Conservation (phyloP, 2,113 vertebrate species). For the Etia nguti region DNA sequence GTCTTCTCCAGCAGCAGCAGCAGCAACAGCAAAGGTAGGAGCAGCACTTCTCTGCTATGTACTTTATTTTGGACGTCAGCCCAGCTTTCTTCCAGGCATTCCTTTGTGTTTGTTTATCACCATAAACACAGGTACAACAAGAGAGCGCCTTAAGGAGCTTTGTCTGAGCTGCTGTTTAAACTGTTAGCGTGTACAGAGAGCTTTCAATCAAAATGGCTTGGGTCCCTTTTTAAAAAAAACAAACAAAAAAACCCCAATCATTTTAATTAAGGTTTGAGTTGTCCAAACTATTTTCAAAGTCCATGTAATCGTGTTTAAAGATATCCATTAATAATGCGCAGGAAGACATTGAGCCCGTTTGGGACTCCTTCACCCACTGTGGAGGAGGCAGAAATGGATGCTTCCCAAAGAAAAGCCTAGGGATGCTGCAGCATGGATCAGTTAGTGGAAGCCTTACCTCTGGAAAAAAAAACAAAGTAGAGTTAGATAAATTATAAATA, state of each 20-base stretch:
- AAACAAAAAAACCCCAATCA: constrained; percentile 18
- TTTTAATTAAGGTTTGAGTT: constrained; percentile 38
- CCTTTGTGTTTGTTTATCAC: neutral
- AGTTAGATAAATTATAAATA: neutral
- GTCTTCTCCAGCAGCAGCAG: constrained; percentile 11
- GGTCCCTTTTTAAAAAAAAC: constrained; percentile 48
- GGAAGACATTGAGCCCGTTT: constrained; percentile 9
- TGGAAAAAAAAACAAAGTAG: neutral
- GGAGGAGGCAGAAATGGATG: neutral
- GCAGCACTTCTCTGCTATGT: constrained; percentile 10
- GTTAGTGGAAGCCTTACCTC: neutral
- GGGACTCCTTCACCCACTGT: neutral
- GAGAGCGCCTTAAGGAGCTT: neutral
- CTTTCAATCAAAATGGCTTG: constrained; percentile 55
- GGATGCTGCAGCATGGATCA: neutral
- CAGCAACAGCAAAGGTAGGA: neutral
- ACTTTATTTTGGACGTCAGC: neutral
- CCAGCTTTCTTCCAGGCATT: neutral
- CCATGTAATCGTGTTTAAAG: neutral
- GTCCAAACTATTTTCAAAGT: constrained; percentile 32
- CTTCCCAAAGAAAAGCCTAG: neutral
- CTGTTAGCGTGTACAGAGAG: neutral
- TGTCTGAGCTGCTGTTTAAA: neutral
- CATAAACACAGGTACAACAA: neutral
- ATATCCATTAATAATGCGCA: constrained; percentile 1